Evolutionary conservation across 2,113 vertebrate genomes (phyloP), one percentile per base, ranked within the genome.

Genomic region (Ancistrus triradiatus): DNA sequence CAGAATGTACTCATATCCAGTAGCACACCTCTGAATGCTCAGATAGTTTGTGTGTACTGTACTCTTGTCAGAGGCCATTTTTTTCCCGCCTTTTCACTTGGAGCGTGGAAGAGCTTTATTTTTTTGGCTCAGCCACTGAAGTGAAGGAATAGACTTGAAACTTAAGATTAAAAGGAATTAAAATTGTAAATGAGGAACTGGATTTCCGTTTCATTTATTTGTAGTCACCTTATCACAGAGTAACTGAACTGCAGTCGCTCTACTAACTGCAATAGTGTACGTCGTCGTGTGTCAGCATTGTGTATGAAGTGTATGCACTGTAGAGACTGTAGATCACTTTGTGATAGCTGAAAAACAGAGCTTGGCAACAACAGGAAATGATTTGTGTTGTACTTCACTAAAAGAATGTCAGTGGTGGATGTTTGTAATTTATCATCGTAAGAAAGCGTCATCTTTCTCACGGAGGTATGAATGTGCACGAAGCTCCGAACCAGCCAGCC

Each of bases 1-100:
- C 42, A 58, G 59, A 63, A 42, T 58, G 63, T 44, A 58, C 33
- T 49, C 52, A 18, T 66, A 49, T 49, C 43, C 44, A 66, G 53
- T 58, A 58, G 64, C 53, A 66, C 35, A 66, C 59, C 63, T 49
- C 18, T 42, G 31, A 66, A 50, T 38, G 40, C 53, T 38, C 14
- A n/a, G 3, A 40, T 3, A 40, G 7, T 13, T 10, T 4, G 38
- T n/a, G n/a, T n/a, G 4, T 42, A 4, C 38, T 1, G 27, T 31
- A 4, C 9, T 18, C 27, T 55, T n/a, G 5, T n/a, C 7, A 37
- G 14, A 37, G 9, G 35, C 35, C 35, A 37, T 37, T 37, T 37
- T 37, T 37, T 8, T 37, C 11, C n/a, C n/a, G 25, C 46, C 52
- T 28, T 22, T 49, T 56, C 13, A 33, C n/a, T 48, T 18, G 15